These are phyloP conservation scores for Meteorus sp. DNA, from an alignment of 1,140 invertebrate species.

Conservation along the genomic window DNA sequence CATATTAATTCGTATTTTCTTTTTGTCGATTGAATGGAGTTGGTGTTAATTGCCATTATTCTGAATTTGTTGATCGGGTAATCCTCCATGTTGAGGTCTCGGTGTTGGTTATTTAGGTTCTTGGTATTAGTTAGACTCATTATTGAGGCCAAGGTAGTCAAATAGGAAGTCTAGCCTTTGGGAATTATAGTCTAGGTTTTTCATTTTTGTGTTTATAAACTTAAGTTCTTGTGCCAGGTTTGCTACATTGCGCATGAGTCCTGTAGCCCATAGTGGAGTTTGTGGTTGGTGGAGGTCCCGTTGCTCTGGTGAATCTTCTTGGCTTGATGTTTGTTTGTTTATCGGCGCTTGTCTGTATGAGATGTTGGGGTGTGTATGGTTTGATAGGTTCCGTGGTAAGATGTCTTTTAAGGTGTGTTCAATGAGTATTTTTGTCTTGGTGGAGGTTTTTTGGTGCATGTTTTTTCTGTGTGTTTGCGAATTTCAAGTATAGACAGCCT, in stretches of 20 bases:
- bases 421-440: not conserved
- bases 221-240: no score
- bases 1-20: constrained; percentile 3
- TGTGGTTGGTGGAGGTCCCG: no score
- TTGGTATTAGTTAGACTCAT: not conserved
- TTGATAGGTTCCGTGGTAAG: not conserved
- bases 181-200: not conserved
- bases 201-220: not conserved
- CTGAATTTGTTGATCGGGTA: not conserved
- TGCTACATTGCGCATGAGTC: not conserved
- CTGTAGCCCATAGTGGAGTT: not conserved
- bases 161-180: not conserved
- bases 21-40: constrained; percentile 14
- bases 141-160: not conserved
- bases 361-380: not conserved
- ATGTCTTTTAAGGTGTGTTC: not conserved
- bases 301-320: no score
- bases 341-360: no score
- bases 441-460: not conserved
- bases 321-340: no score
- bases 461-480: not conserved
- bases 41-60: constrained; percentile 22
- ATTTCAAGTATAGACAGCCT: not conserved
- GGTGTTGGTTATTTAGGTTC: not conserved
- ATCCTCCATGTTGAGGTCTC: not conserved